Evolutionary conservation across 2,888 invertebrate species (phyloP).

Genomic region (Phania funesta): DNA sequence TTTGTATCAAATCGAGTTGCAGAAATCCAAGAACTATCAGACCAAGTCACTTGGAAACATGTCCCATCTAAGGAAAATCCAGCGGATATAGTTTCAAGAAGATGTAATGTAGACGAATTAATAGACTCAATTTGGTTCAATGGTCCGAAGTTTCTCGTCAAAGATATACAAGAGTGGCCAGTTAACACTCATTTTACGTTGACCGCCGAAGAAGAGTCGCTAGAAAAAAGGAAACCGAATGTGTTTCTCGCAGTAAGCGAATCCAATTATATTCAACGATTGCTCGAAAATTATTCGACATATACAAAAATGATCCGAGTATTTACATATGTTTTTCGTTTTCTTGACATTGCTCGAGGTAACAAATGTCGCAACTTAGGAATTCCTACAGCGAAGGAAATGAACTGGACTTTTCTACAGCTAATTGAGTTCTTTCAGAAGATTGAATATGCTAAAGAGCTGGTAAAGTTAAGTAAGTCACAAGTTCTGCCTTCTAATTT

Average conservation of each 20-base stretch:
- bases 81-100: too few species aligned
- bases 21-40: not conserved
- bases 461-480: not conserved
- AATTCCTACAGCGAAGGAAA: not conserved
- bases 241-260: not conserved
- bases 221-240: not conserved
- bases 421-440: not conserved
- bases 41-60: too few species aligned
- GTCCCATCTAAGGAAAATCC: too few species aligned
- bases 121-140: not conserved
- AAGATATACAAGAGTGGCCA: not conserved
- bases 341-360: not conserved
- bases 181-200: not conserved
- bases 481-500: too few species aligned
- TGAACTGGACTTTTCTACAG: not conserved
- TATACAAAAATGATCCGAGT: not conserved
- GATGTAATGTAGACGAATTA: not conserved
- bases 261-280: not conserved
- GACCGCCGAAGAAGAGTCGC: not conserved
- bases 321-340: not conserved
- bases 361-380: not conserved
- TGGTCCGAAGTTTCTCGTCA: not conserved
- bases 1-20: not conserved
- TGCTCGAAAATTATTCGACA: not conserved
- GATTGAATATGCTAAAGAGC: not conserved